A percentile compares a stretch with the other conserved stretches of the same genome.
phyloP scores from a whole-genome alignment of 1,140 invertebrate genomes.

The Halyomorpha halys region DNA sequence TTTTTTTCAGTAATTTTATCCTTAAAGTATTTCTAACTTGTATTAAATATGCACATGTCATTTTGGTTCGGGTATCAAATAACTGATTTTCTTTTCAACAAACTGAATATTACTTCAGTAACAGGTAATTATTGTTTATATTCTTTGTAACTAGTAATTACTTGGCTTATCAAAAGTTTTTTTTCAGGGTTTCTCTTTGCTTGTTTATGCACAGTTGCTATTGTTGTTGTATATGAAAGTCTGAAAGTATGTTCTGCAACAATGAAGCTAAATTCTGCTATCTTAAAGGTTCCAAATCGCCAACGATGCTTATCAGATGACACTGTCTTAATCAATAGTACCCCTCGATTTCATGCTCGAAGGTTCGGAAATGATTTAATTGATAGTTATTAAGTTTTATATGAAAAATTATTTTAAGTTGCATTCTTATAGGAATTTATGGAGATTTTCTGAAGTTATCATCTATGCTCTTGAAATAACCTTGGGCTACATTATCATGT shows the following conservation, averaged over 20 bases:
- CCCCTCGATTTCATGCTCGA: background rate
- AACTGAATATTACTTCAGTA: background rate
- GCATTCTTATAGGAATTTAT: background rate
- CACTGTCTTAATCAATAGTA: background rate
- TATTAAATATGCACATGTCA: conserved; percentile 5
- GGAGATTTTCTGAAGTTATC: conserved; percentile 4
- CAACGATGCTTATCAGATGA: conserved; percentile 9
- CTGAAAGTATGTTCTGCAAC: background rate
- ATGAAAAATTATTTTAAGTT: background rate
- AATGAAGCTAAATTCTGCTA: conserved; percentile 11
- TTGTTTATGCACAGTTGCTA: background rate
- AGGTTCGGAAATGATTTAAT: background rate
- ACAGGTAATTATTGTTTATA: background rate
- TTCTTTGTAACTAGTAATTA: no score
- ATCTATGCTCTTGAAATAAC: background rate
- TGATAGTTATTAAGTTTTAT: background rate
- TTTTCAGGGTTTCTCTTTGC: background rate
- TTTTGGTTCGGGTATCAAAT: conserved; percentile 1
- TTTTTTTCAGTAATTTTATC: no score
- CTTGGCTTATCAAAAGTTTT: no score
- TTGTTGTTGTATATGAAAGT: background rate
- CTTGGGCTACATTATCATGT: conserved; percentile 1
- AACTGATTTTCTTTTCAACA: background rate
- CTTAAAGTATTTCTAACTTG: background rate
- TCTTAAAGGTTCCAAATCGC: background rate